Evolutionary conservation across 1,140 invertebrate species (phyloP).

Genomic region (Eupeodes corollae): DNA sequence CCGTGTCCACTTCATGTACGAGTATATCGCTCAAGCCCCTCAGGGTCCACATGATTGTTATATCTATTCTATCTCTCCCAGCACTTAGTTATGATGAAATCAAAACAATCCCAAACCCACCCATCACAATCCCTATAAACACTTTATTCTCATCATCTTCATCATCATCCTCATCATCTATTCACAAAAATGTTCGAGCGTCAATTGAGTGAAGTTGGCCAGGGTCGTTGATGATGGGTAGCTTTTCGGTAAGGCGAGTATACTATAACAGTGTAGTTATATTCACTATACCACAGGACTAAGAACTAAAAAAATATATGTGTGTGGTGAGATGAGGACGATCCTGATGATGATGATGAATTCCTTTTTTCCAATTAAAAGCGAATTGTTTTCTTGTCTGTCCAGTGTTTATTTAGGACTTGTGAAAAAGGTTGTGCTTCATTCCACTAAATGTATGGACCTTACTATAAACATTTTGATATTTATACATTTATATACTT

Average conservation of each 20-base stretch:
- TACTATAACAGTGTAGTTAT: no score
- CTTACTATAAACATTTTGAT: no score
- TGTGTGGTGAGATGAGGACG: background rate
- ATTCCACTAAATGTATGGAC: no score
- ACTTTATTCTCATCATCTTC: constrained; percentile 20
- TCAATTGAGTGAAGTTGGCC: background rate
- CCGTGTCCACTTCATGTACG: constrained; percentile 71
- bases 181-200: constrained; percentile 17
- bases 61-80: constrained; percentile 21
- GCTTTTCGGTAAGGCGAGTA: no score
- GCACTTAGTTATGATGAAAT: constrained; percentile 10
- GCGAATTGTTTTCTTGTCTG: constrained; percentile 14
- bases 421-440: no score
- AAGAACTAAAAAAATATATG: no score
- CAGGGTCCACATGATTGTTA: constrained; percentile 33
- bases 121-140: constrained; percentile 13
- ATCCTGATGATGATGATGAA: constrained; percentile 20
- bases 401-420: constrained; percentile 4
- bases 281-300: no score
- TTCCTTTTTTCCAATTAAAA: constrained; percentile 32
- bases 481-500: no score
- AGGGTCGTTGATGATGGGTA: no score
- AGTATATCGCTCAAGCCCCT: constrained; percentile 76
- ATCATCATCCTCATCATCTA: constrained; percentile 10
- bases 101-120: constrained; percentile 23